These are phyloP conservation scores for Drosophila borborema DNA, from an alignment of 2,888 invertebrate genomes.

Conservation along the genomic window DNA sequence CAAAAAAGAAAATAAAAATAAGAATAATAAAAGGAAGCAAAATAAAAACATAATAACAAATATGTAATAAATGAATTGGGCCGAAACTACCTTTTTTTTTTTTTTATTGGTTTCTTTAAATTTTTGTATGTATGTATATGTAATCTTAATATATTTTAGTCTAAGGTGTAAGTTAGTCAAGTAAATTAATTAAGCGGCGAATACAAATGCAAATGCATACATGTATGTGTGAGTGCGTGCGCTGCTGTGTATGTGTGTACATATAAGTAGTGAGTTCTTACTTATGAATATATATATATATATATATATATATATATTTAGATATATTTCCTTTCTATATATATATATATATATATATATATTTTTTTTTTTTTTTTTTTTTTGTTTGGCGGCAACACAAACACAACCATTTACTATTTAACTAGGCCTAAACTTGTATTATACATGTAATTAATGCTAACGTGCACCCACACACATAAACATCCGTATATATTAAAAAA, in stretches of 20 bases:
- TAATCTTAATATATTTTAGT: slow-evolving; percentile 28
- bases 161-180: slow-evolving; percentile 38
- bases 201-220: slow-evolving; percentile 18
- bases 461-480: slow-evolving; percentile 25
- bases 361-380: slow-evolving; percentile 24
- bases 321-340: not conserved
- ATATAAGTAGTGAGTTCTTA: slow-evolving; percentile 16
- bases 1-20: slow-evolving; percentile 15
- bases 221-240: slow-evolving; percentile 5
- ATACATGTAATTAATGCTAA: slow-evolving; percentile 74
- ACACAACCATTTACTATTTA: slow-evolving; percentile 37
- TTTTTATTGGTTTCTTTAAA: slow-evolving; percentile 13
- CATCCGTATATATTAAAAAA: slow-evolving; percentile 9
- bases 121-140: slow-evolving; percentile 24
- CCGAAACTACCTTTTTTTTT: slow-evolving; percentile 29
- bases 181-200: slow-evolving; percentile 38
- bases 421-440: slow-evolving; percentile 59
- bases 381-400: slow-evolving; percentile 23
- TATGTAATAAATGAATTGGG: slow-evolving; percentile 31
- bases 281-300: slow-evolving; percentile 7
- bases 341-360: slow-evolving; percentile 2
- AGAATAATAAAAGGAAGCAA: slow-evolving; percentile 11
- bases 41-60: slow-evolving; percentile 15
- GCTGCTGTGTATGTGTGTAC: slow-evolving; percentile 17
- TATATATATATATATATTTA: not conserved